Percentiles rank a stretch among this genome's conserved stretches.
phyloP scores from a whole-genome alignment of 53 echinoderm and acorn worm species.

The Holothuria scabra region DNA sequence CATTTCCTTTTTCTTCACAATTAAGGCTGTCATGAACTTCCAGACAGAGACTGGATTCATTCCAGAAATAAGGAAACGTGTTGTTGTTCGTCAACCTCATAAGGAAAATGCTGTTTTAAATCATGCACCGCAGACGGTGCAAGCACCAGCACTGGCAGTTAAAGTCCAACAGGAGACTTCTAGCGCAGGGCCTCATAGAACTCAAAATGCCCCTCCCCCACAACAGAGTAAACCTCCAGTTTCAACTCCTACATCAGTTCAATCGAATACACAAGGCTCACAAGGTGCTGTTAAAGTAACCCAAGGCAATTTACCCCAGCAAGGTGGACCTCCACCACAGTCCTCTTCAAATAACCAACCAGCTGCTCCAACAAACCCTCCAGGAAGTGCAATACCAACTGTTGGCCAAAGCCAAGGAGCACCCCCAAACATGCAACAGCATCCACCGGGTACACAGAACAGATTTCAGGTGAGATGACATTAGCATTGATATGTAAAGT shows the following conservation, averaged over 20 bases:
- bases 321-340: conserved; percentile 35
- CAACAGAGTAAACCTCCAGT: conserved; percentile 29
- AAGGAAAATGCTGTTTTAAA: not conserved
- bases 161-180: not conserved
- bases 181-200: not conserved
- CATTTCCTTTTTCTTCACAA: not conserved
- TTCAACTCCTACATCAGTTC: not conserved
- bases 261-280: no score
- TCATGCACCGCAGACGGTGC: not conserved
- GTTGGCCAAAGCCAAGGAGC: not conserved
- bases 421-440: not conserved
- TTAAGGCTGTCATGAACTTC: conserved; percentile 78
- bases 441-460: no score
- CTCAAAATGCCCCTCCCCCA: conserved; percentile 13
- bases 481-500: no score
- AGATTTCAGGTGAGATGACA: not conserved
- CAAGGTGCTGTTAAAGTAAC: no score
- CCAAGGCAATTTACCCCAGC: conserved; percentile 6
- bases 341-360: conserved; percentile 3
- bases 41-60: conserved; percentile 78
- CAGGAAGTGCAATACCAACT: conserved; percentile 11
- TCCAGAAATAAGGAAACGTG: conserved; percentile 53
- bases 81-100: conserved; percentile 3
- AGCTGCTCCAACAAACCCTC: conserved; percentile 1
- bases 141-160: not conserved